Conservation (phyloP, 1,140 invertebrate genomes). For the Orussus abietinus region DNA sequence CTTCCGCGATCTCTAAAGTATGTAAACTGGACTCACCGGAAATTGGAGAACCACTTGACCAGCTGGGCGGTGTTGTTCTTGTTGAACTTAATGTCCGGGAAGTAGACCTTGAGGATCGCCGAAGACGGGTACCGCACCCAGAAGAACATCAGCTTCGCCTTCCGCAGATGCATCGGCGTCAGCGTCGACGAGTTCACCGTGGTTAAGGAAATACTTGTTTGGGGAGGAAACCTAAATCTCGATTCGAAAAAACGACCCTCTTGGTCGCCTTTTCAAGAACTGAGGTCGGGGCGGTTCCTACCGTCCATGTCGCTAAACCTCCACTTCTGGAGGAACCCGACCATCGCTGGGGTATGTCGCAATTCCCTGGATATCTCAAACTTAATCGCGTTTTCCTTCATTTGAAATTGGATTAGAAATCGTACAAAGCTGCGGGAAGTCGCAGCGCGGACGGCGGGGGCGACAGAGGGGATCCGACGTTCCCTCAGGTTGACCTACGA, state of each 20-base stretch:
- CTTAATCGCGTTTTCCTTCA: constrained; percentile 45
- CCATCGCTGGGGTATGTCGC: no score
- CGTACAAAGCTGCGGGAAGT: constrained; percentile 49
- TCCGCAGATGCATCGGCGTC: constrained; percentile 99
- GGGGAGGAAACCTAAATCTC: no score
- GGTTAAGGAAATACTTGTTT: constrained; percentile 65
- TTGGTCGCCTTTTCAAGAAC: no score
- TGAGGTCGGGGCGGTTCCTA: no score
- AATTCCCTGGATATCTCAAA: constrained; percentile 40
- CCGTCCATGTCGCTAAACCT: no score
- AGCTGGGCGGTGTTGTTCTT: constrained; percentile 99
- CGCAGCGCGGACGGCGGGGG: constrained; percentile 26
- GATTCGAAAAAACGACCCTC: no score
- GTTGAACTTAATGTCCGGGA: constrained; percentile 99
- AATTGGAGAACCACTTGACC: constrained; percentile 99
- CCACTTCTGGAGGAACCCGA: no score
- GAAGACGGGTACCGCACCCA: constrained; percentile 99
- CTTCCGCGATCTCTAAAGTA: not conserved
- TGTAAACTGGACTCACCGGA: constrained; percentile 74
- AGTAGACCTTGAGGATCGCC: constrained; percentile 98
- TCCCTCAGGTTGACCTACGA: constrained; percentile 44
- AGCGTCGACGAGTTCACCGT: constrained; percentile 86
- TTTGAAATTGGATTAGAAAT: constrained; percentile 53
- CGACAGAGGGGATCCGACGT: constrained; percentile 36
- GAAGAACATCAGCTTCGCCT: constrained; percentile 99